These are phyloP conservation scores for Eubucco bourcierii DNA, from an alignment of 2,113 vertebrate species.

Conservation along the genomic window DNA sequence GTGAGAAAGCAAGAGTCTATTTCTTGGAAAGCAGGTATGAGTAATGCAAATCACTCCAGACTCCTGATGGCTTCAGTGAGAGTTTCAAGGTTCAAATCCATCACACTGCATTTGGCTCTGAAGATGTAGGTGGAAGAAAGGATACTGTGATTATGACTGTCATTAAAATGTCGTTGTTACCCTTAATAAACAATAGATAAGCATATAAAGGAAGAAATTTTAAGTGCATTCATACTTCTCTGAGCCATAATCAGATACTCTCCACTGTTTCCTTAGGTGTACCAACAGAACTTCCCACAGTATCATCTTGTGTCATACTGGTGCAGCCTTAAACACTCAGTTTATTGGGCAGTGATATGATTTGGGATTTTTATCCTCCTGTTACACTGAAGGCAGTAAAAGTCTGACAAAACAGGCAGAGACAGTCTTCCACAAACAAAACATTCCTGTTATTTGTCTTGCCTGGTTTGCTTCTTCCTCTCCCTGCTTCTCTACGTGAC, in stretches of 20 bases:
- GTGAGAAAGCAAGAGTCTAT: not conserved
- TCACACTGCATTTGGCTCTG: not conserved
- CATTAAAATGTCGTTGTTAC: not conserved
- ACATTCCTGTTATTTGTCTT: slow-evolving; percentile 8
- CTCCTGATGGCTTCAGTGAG: not conserved
- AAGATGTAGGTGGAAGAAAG: not conserved
- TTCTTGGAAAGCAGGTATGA: not conserved
- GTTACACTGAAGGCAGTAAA: not conserved
- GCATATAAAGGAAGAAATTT: not conserved
- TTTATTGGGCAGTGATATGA: not conserved
- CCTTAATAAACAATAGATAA: not conserved
- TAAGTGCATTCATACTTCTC: not conserved
- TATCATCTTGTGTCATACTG: not conserved
- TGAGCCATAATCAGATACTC: not conserved
- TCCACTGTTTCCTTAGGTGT: not conserved
- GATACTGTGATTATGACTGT: not conserved
- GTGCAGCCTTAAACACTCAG: not conserved
- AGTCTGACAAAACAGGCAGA: not conserved
- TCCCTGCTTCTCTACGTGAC: not conserved
- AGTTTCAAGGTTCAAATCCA: not conserved
- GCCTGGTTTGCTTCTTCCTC: not conserved
- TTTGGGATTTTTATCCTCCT: not conserved
- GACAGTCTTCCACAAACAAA: slow-evolving; percentile 13
- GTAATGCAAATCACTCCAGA: not conserved
- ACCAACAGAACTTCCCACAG: not conserved